Evolutionary conservation across 2,888 invertebrate genomes (phyloP).

Genomic region (Ceriagrion tenellum): DNA sequence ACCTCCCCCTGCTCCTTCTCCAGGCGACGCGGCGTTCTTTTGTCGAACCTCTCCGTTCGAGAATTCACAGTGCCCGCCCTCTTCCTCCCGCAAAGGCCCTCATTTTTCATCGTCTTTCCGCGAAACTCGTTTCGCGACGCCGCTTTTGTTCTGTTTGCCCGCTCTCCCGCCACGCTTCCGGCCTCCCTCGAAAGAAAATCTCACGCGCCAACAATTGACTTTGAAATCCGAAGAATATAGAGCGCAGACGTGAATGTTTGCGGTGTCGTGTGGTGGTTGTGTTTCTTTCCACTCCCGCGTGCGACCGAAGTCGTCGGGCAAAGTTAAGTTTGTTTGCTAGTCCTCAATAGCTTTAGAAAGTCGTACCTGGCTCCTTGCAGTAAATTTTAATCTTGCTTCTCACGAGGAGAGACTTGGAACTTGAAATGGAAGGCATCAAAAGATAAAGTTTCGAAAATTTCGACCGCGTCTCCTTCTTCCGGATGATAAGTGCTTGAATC

Average conservation of each 20-base stretch:
- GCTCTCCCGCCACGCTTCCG: neutral
- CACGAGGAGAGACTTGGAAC: neutral
- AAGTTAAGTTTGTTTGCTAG: constrained; percentile 19
- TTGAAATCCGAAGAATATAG: constrained; percentile 20
- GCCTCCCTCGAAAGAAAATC: neutral
- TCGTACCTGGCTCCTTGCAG: constrained; percentile 10
- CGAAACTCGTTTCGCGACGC: constrained; percentile 8
- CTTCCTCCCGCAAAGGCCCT: neutral
- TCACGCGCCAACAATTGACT: constrained; percentile 22
- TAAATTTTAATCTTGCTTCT: constrained; percentile 7
- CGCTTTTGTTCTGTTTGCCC: constrained; percentile 4
- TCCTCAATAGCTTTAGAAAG: constrained; percentile 31
- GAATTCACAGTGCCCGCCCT: neutral
- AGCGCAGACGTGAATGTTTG: constrained; percentile 15
- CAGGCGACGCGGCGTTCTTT: neutral
- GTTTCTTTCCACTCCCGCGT: neutral
- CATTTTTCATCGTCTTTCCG: constrained; percentile 13
- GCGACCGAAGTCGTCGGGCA: neutral
- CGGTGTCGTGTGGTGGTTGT: neutral
- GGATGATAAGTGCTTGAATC: neutral
- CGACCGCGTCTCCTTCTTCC: neutral
- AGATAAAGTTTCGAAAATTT: constrained; percentile 22
- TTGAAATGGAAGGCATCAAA: neutral
- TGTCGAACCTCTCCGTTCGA: neutral
- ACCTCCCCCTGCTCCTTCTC: neutral